Evolutionary conservation across 2,888 invertebrate genomes (phyloP).

Genomic region (Rutpela maculata): DNA sequence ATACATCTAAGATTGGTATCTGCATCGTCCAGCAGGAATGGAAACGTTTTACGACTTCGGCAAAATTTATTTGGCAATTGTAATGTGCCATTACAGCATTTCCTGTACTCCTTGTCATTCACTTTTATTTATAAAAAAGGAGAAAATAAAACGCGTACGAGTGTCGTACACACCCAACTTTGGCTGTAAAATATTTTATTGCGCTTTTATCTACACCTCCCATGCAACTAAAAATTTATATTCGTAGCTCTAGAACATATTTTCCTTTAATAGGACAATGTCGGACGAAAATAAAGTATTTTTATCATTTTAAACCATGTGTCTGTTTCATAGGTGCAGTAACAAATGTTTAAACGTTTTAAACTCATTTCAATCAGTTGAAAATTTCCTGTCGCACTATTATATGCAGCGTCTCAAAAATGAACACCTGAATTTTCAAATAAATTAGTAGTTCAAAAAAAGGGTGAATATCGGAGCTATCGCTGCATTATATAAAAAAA

Average conservation of each 20-base stretch:
- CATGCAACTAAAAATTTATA: slow-evolving; percentile 16
- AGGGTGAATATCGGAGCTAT: too few species aligned
- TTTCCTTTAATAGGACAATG: not conserved
- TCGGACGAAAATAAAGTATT: not conserved
- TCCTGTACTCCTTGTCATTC: slow-evolving; percentile 21
- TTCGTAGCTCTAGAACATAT: slow-evolving; percentile 9
- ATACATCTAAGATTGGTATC: not conserved
- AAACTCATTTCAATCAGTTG: too few species aligned
- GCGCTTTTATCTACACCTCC: slow-evolving; percentile 16
- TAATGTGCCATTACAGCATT: slow-evolving; percentile 18
- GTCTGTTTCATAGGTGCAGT: not conserved
- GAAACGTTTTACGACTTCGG: not conserved
- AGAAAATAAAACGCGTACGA: slow-evolving; percentile 8
- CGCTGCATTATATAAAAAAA: too few species aligned
- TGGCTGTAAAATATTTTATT: slow-evolving; percentile 13
- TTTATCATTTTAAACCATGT: not conserved
- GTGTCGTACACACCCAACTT: slow-evolving; percentile 4
- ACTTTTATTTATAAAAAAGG: slow-evolving; percentile 15
- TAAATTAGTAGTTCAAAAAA: too few species aligned
- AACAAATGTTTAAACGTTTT: too few species aligned
- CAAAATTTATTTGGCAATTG: slow-evolving; percentile 21
- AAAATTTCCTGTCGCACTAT: too few species aligned
- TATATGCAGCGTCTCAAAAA: too few species aligned
- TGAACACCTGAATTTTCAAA: too few species aligned
- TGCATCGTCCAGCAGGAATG: slow-evolving; percentile 5